Percentiles rank a stretch among this genome's conserved stretches.
These are phyloP conservation scores for Melanostoma scalare DNA, from an alignment of 2,888 invertebrate genomes.

Conservation along the genomic window DNA sequence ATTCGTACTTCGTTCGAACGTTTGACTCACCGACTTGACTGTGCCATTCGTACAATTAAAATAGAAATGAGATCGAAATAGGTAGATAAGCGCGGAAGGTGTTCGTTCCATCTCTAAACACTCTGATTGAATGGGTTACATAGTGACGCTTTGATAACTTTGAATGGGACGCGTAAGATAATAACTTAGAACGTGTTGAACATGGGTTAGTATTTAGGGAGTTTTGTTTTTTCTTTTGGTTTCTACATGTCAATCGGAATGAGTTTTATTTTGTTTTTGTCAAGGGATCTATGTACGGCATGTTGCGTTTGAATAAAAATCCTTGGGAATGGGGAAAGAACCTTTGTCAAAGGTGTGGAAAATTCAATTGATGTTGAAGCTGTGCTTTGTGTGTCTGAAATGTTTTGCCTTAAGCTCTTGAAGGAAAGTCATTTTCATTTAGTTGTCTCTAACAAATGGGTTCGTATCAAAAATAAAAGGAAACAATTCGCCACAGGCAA, in stretches of 20 bases:
- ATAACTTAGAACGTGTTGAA: conserved; percentile 60
- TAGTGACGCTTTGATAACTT: conserved; percentile 41
- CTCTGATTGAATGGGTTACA: conserved; percentile 47
- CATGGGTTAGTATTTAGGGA: conserved; percentile 15
- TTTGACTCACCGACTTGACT: conserved; percentile 8
- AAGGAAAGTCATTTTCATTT: no score
- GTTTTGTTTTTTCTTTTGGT: neutral
- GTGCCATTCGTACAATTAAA: conserved; percentile 60
- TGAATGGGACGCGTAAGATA: conserved; percentile 57
- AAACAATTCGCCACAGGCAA: no score
- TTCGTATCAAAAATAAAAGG: no score
- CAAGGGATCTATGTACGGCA: conserved; percentile 6
- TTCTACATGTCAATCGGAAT: conserved; percentile 59
- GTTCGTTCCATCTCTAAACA: conserved; percentile 31
- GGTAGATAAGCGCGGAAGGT: conserved; percentile 58
- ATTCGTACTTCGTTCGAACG: neutral
- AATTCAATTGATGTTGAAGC: neutral
- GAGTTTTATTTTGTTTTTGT: conserved; percentile 39
- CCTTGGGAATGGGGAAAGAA: conserved; percentile 1
- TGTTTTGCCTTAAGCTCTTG: no score
- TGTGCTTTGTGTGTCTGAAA: no score
- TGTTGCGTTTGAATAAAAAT: conserved; percentile 12
- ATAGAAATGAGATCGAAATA: conserved; percentile 64
- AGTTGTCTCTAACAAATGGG: no score
- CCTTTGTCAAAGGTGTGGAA: neutral